Evolutionary conservation across 2,113 vertebrate species (phyloP).

Genomic region (Mastomys natalensis): DNA sequence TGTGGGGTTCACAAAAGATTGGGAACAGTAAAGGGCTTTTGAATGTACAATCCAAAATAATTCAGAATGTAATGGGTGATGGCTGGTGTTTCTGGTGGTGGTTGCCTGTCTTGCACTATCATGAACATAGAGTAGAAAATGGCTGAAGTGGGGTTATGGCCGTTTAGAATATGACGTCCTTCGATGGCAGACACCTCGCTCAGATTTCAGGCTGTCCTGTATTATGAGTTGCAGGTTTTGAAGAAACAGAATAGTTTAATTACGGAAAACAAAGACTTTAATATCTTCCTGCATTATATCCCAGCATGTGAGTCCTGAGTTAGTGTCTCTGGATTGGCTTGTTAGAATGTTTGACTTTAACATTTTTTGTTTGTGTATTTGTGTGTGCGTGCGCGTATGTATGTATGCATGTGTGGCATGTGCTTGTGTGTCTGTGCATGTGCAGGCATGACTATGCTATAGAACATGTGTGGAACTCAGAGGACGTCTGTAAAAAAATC

Average conservation of each 20-base stretch:
- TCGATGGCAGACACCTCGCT: not conserved
- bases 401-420: not conserved
- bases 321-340: not conserved
- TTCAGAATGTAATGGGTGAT: not conserved
- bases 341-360: not conserved
- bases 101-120: too few species aligned
- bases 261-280: not conserved
- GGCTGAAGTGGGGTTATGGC: not conserved
- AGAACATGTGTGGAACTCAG: not conserved
- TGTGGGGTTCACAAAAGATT: not conserved
- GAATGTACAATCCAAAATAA: not conserved
- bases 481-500: not conserved
- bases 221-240: not conserved
- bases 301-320: not conserved
- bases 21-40: not conserved
- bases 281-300: not conserved
- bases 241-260: not conserved
- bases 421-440: not conserved
- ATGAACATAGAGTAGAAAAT: not conserved
- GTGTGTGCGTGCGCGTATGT: too few species aligned
- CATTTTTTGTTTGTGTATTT: not conserved
- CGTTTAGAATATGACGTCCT: not conserved
- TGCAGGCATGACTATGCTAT: not conserved
- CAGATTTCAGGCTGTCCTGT: not conserved
- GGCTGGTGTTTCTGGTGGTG: not conserved